A percentile compares a stretch with the other conserved stretches of the same genome.
phyloP scores from a whole-genome alignment of 2,888 invertebrate species.

The Strigamia maritima region DNA sequence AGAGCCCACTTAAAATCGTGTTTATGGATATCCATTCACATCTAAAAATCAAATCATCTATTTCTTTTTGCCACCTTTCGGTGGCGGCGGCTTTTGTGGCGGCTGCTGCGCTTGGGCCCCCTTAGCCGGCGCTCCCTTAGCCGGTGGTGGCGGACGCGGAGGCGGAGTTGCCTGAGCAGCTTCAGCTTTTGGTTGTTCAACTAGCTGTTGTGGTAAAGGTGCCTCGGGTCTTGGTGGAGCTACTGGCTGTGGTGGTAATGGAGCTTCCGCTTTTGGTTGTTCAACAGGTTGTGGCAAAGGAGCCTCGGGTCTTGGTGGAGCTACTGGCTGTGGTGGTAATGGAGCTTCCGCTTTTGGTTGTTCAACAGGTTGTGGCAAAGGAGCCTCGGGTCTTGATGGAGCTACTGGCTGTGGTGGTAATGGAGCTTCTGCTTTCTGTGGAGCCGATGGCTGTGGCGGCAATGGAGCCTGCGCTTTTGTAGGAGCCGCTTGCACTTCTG shows the following conservation, averaged over 20 bases:
- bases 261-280: neutral
- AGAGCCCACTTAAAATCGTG: neutral
- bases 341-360: neutral
- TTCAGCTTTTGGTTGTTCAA: too few species aligned
- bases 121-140: neutral
- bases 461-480: too few species aligned
- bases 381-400: too few species aligned
- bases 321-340: neutral
- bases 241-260: neutral
- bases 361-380: neutral
- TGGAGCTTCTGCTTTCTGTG: too few species aligned
- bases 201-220: too few species aligned
- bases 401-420: too few species aligned
- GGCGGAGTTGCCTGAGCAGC: neutral
- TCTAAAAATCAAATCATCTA: too few species aligned
- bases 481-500: too few species aligned
- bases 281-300: neutral
- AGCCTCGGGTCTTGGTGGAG: too few species aligned
- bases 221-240: too few species aligned
- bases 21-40: neutral
- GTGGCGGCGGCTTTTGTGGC: neutral
- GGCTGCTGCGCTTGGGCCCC: neutral
- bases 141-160: neutral
- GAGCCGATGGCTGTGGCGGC: too few species aligned
- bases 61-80: neutral